These are phyloP conservation scores for Carassius auratus DNA, from an alignment of 2,113 vertebrate species.

Conservation along the genomic window DNA sequence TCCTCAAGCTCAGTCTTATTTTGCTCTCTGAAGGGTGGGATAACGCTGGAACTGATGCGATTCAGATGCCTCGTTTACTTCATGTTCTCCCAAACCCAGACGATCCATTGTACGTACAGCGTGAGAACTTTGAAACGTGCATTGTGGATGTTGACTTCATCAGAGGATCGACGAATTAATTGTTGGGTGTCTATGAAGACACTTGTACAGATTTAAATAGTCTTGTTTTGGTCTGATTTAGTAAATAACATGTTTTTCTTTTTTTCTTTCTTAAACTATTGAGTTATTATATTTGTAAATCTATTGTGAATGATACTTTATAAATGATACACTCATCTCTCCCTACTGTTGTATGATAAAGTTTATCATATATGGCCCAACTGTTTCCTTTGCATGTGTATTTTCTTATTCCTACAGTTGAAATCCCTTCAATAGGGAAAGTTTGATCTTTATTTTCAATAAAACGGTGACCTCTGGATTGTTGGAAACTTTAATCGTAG, in stretches of 20 bases:
- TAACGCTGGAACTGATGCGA: conserved; percentile 57
- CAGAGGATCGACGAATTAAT: not conserved
- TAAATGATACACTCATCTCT: conserved; percentile 64
- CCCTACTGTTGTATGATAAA: conserved; percentile 73
- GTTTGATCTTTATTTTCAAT: conserved; percentile 71
- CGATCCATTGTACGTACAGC: conserved; percentile 56
- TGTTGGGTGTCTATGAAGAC: conserved; percentile 42
- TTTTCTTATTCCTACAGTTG: conserved; percentile 60
- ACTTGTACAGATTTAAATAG: conserved; percentile 71
- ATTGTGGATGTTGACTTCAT: not conserved
- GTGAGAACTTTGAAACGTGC: conserved; percentile 53
- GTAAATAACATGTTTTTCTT: conserved; percentile 50
- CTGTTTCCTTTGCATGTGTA: conserved; percentile 72
- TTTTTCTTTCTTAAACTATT: conserved; percentile 39
- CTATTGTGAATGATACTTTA: conserved; percentile 77
- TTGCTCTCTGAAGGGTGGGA: conserved; percentile 40
- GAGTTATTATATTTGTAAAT: conserved; percentile 73
- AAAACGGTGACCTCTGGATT: conserved; percentile 60
- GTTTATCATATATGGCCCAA: conserved; percentile 68
- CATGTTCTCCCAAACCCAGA: conserved; percentile 58
- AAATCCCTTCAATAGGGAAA: conserved; percentile 65
- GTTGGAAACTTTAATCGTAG: conserved; percentile 50
- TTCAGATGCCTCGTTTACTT: conserved; percentile 60
- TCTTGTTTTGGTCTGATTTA: conserved; percentile 69
- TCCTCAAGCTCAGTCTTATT: conserved; percentile 52